A percentile compares a stretch with the other conserved stretches of the same genome.
phyloP scores from a whole-genome alignment of 2,113 vertebrate genomes.

The Proteles cristata region DNA sequence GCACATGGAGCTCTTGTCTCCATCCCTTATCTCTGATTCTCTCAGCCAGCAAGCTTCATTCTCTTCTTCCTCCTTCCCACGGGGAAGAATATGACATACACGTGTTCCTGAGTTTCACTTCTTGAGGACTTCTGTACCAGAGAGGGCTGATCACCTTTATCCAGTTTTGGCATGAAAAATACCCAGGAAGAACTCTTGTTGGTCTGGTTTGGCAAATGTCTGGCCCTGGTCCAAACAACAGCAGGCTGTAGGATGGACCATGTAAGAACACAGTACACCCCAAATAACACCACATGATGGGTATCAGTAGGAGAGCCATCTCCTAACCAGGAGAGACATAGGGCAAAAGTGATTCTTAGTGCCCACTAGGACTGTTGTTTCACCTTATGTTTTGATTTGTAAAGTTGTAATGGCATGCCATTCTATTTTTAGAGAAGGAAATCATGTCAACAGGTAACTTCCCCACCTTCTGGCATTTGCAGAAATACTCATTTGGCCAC shows the following conservation, averaged over 20 bases:
- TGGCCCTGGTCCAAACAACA: background rate
- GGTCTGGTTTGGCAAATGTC: background rate
- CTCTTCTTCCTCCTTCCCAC: background rate
- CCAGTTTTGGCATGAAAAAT: constrained; percentile 31
- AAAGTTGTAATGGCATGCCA: background rate
- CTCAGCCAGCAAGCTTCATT: background rate
- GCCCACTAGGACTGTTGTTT: background rate
- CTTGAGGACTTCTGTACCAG: background rate
- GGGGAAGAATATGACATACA: background rate
- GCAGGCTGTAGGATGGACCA: background rate
- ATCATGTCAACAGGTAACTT: background rate
- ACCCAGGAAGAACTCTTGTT: background rate
- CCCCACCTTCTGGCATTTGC: background rate
- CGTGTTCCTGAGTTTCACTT: background rate
- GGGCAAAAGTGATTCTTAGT: background rate
- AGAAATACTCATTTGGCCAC: background rate
- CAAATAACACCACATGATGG: too few species aligned
- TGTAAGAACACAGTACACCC: background rate
- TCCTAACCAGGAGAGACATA: background rate
- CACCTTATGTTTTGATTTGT: background rate
- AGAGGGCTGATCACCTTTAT: background rate
- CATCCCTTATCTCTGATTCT: background rate
- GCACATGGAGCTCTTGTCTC: background rate
- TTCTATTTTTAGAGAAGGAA: constrained; percentile 39
- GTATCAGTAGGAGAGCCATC: background rate